Base-by-base conservation (phyloP, 1,140 invertebrate genomes). In the Temnothorax longispinosus region DNA sequence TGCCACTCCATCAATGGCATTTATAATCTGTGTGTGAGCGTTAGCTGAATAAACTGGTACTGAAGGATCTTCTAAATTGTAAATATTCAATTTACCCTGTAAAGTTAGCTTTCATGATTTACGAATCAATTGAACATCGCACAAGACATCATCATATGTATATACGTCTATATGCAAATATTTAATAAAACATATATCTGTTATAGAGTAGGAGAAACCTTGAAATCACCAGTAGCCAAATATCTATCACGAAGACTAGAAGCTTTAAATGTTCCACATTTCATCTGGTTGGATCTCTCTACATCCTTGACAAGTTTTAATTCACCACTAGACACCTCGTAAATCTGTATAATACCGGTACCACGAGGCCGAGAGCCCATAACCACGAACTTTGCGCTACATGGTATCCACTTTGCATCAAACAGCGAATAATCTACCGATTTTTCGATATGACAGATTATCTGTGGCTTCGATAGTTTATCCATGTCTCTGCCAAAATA, bases 331-430 rank as follows among this genome's bases (percentile, higher is more conserved):
- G 96, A 96, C 35, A 99, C 96, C 95, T 98, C 97, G 94, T 97
- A 99, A n/a, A 99, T 97, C 95, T 99, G 97, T 88, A 99, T 95
- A 21, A 98, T 96, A 0, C 99, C 99, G 52, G 97, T 97, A 71
- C 98, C 98, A 92, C 97, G 97, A 1, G 98, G 97, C 93, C 97
- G 96, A 64, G 97, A 98, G n/a, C 99, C 99, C 54, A 99, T 95
- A 41, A 97, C 96, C 78, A 99, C 97, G 94, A 99, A 98, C 95
- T 99, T 99, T 0, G 99, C 97, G 11, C 98, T 98, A 90, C 97
- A 97, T 1, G 99, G 99, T 91, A 99, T 97, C 99, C 99, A 99
- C 96, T 98, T 98, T n/a, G 97, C 96, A 93, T 99, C 98, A 94
- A 98, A 99, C 21, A 99, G 93, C 7, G 98, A 98, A 95, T 98